phyloP scores from a whole-genome alignment of 2,797 vertebrate species.

The Cygnus olor region DNA sequence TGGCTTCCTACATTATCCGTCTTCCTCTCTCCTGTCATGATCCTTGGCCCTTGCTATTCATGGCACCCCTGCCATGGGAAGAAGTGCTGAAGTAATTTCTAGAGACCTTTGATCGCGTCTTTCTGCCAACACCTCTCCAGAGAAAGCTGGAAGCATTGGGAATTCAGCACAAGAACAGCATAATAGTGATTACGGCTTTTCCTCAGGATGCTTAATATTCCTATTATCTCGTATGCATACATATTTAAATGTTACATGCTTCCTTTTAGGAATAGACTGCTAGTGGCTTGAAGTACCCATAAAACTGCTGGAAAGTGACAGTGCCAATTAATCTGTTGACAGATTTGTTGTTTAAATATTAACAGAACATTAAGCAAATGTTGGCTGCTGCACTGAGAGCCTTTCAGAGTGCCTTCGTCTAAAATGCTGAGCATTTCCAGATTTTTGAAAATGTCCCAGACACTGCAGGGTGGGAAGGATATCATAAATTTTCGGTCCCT shows the following conservation, averaged over 20 bases:
- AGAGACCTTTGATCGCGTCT: background rate
- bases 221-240: background rate
- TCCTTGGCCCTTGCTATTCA: background rate
- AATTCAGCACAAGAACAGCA: background rate
- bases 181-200: background rate
- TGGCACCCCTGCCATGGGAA: background rate
- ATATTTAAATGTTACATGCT: slow-evolving; percentile 40
- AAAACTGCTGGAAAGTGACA: slow-evolving; percentile 67
- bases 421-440: slow-evolving; percentile 7
- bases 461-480: background rate
- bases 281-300: slow-evolving; percentile 42
- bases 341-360: slow-evolving; percentile 76
- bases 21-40: background rate
- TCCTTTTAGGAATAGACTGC: slow-evolving; percentile 35
- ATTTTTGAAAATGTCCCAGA: background rate
- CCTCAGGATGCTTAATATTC: slow-evolving; percentile 25
- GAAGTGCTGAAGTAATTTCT: background rate
- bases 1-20: background rate
- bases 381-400: slow-evolving; percentile 24
- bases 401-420: background rate
- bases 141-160: background rate
- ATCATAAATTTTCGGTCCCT: background rate
- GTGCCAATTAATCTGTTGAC: slow-evolving; percentile 74
- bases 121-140: background rate
- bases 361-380: slow-evolving; percentile 55